phyloP scores from a whole-genome alignment of 1,140 invertebrate species.

The Rhopalosiphum maidis region DNA sequence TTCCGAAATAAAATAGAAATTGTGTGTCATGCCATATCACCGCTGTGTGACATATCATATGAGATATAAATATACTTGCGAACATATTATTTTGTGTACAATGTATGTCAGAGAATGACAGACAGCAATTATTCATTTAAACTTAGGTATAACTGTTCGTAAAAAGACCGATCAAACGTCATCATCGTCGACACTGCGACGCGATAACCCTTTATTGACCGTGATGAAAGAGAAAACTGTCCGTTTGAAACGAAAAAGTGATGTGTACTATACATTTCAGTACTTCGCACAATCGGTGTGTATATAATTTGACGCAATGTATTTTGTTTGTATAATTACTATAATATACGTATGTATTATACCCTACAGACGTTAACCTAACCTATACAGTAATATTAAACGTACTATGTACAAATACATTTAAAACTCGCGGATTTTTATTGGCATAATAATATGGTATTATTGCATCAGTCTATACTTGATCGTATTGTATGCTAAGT shows the following conservation, averaged over 20 bases:
- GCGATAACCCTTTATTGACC: not conserved
- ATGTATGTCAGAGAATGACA: not conserved
- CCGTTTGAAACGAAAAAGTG: not conserved
- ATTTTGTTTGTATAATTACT: not conserved
- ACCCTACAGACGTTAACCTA: not conserved
- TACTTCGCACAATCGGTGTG: not conserved
- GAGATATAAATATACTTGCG: not conserved
- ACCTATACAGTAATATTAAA: not conserved
- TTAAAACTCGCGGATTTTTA: not conserved
- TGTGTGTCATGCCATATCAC: not conserved
- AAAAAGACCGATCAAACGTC: not conserved
- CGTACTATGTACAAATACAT: not conserved
- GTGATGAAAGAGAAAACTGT: not conserved
- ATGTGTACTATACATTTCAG: not conserved
- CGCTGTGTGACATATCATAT: not conserved
- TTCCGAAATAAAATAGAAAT: not conserved
- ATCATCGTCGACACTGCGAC: not conserved
- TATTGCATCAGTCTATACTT: not conserved
- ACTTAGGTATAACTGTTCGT: not conserved
- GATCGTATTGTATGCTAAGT: not conserved
- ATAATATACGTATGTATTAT: too few species aligned
- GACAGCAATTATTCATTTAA: not conserved
- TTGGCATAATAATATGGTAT: not conserved
- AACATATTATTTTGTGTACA: not conserved
- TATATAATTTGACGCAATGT: not conserved